phyloP scores from a whole-genome alignment of 1,140 invertebrate species.

The Drosophila bocqueti region DNA sequence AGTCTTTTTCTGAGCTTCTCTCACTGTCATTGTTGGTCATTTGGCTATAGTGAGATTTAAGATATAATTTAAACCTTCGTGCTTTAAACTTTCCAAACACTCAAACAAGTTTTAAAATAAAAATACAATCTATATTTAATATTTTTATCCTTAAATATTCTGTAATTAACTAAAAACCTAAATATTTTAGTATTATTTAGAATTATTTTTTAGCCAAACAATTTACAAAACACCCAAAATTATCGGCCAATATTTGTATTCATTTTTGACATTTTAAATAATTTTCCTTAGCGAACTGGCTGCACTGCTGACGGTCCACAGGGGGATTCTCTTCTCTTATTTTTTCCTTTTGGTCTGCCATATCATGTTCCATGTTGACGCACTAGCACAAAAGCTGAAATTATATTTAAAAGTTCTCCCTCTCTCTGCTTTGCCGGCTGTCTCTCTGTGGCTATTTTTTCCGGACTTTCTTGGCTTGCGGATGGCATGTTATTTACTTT shows the following conservation, averaged over 20 bases:
- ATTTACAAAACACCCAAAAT: too few relatives aligned
- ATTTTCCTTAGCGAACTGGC: not conserved
- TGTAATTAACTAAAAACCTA: not conserved
- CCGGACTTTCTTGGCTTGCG: conserved; percentile 31
- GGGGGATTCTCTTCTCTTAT: conserved; percentile 43
- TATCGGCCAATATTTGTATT: too few relatives aligned
- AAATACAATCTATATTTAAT: not conserved
- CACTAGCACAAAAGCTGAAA: conserved; percentile 79
- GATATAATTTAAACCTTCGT: not conserved
- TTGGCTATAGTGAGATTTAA: not conserved
- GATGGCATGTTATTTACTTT: conserved; percentile 75
- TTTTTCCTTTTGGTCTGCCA: conserved; percentile 47
- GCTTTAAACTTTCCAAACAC: too few relatives aligned
- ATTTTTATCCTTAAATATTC: not conserved
- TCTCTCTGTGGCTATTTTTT: conserved; percentile 24
- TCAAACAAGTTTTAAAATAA: not conserved
- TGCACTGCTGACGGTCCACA: conserved; percentile 41
- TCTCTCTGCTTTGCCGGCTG: conserved; percentile 13
- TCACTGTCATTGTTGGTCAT: conserved; percentile 9
- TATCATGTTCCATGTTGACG: conserved; percentile 81
- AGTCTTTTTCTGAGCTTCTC: conserved; percentile 15
- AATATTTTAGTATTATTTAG: not conserved
- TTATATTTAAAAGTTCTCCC: conserved; percentile 73
- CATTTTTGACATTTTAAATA: not conserved
- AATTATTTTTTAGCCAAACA: not conserved